phyloP scores from a whole-genome alignment of 2,888 invertebrate species.

The Ceriagrion tenellum region DNA sequence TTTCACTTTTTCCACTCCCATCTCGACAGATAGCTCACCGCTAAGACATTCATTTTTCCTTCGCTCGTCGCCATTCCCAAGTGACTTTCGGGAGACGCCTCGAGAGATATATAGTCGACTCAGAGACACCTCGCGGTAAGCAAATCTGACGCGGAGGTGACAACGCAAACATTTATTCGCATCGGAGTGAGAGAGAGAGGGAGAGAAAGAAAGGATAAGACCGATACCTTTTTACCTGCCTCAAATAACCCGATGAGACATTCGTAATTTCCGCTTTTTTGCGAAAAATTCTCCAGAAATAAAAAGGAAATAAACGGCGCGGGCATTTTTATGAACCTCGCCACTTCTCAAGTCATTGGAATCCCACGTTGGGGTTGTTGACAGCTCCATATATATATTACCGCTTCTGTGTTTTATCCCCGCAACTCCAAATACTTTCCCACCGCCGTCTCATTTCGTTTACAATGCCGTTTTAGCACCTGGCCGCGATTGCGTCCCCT shows the following conservation, averaged over 20 bases:
- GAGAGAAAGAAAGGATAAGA: neutral
- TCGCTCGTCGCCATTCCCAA: neutral
- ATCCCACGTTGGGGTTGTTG: neutral
- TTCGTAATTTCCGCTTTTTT: constrained; percentile 2
- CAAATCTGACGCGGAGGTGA: neutral
- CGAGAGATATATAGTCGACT: neutral
- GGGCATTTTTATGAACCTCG: neutral
- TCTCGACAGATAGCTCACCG: neutral
- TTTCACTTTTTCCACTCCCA: too few species aligned
- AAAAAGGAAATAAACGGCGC: neutral
- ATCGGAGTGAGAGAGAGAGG: neutral
- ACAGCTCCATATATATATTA: neutral
- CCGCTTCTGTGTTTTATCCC: neutral
- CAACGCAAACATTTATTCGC: neutral
- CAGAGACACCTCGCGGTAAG: neutral
- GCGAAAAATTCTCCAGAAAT: neutral
- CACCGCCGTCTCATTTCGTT: neutral
- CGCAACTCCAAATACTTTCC: neutral
- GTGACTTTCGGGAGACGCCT: neutral
- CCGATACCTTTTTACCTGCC: neutral
- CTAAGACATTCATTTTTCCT: neutral
- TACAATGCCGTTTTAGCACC: constrained; percentile 39
- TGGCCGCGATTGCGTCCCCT: neutral
- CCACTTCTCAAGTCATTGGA: neutral
- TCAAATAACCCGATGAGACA: neutral